Evolutionary conservation across 1,140 invertebrate genomes (phyloP), one percentile per base, ranked within the genome.

Genomic region (Drosophila sturtevanti): DNA sequence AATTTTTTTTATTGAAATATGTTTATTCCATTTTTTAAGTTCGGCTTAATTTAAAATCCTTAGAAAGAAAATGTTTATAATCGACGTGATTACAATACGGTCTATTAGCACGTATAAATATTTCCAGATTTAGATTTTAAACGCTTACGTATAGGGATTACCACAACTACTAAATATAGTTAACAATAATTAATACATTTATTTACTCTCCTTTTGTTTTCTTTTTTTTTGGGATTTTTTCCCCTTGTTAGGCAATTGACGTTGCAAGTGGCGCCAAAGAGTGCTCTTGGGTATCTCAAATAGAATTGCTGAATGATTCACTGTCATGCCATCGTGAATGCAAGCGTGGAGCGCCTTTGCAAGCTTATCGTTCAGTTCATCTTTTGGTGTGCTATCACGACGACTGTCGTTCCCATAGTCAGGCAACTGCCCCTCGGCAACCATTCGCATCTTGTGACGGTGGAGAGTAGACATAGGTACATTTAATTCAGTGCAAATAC

Each of bases 391-490:
- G 4, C 91, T 86, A 58, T 92, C 93, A 14, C 93, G 90, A 58
- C 92, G 93, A 34, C 93, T 93, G 59, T 80, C 79, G 75, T 92
- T 86, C 68, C 93, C 93, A 22, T 92, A 92, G 9, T 92, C 70
- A 0, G 94, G 94, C 14, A 94, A 75, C 63, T 93, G 93, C 1
- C 94, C 94, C 68, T 93, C 82, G 35, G 93, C 92, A 1, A 94
- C 92, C 0, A 94, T 82, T n/a, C 92, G 92, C 6, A 92, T 90
- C 79, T 94, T 94, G 38, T 94, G 94, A 31, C 94, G 81, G 72
- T 94, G 94, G 18, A 94, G 81, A 10, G 94, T 94, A 10, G 94
- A 94, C 90, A 94, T 94, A 65, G 94, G 94, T 81, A 94, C 94
- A 91, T 85, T 93, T 79, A 70, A 91, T 72, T 63, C 94, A 52